Evolutionary conservation across 2,113 vertebrate species (phyloP).

Genomic region (Halcyon senegalensis): DNA sequence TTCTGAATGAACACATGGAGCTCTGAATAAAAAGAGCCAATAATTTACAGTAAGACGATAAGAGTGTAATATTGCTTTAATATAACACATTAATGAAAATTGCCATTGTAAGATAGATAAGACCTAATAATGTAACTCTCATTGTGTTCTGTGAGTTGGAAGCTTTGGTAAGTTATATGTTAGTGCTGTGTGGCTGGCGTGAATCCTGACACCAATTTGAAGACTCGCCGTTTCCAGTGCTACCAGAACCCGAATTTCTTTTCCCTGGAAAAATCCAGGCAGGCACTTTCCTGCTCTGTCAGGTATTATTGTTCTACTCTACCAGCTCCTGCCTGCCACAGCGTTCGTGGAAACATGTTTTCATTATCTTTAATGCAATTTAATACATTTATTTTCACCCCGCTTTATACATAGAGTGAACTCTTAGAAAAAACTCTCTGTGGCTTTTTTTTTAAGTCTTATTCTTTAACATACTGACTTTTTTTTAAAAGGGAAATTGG

Average conservation of each 20-base stretch:
- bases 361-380: background rate
- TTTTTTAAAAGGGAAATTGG: background rate
- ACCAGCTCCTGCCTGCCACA: background rate
- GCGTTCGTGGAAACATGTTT: background rate
- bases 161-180: conserved; percentile 20
- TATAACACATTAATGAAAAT: conserved; percentile 54
- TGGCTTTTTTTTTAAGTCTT: background rate
- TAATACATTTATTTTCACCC: background rate
- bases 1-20: background rate
- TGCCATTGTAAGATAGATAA: conserved; percentile 55
- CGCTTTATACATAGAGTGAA: accelerated
- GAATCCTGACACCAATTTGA: background rate
- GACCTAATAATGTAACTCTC: conserved; percentile 43
- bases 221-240: background rate
- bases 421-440: background rate
- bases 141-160: conserved; percentile 28
- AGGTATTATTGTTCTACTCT: background rate
- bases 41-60: conserved; percentile 57
- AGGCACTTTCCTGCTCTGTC: background rate
- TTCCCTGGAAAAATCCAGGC: background rate
- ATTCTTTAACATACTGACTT: background rate
- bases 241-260: background rate
- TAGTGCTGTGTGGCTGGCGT: background rate
- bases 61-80: conserved; percentile 60
- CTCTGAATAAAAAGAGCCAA: conserved; percentile 41